A percentile compares a stretch with the other conserved stretches of the same genome.
Evolutionary conservation across 2,888 invertebrate genomes (phyloP).

Genomic region (Cryptocephalus primarius): DNA sequence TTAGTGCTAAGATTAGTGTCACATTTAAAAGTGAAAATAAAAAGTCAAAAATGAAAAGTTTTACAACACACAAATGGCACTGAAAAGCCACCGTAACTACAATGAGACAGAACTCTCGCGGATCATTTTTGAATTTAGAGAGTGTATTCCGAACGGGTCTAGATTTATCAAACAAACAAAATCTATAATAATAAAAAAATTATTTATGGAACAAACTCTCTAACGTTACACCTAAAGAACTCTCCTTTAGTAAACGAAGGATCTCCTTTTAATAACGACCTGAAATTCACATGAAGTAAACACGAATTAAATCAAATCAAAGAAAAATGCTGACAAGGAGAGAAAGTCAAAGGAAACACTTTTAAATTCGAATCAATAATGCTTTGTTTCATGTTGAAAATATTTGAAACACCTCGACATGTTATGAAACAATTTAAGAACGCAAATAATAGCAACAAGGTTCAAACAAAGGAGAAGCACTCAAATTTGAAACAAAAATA

Average conservation of each 20-base stretch:
- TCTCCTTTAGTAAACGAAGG: constrained; percentile 17
- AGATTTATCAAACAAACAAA: neutral
- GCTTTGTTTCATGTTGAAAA: neutral
- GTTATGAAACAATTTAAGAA: neutral
- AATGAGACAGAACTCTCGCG: neutral
- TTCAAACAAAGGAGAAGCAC: neutral
- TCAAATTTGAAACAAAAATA: no score
- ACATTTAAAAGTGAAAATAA: neutral
- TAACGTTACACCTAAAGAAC: constrained; percentile 12
- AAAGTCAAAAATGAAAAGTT: neutral
- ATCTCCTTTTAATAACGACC: constrained; percentile 29
- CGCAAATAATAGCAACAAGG: neutral
- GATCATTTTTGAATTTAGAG: neutral
- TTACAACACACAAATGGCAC: neutral
- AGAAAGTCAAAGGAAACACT: constrained; percentile 2
- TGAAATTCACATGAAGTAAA: constrained; percentile 29
- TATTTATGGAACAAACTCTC: constrained; percentile 11
- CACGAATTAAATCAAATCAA: constrained; percentile 23
- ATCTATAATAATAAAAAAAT: neutral
- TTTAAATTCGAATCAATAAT: neutral
- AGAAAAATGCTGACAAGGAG: constrained; percentile 2
- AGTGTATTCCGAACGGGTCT: neutral
- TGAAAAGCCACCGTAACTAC: neutral
- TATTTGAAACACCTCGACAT: neutral
- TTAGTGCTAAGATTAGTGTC: neutral